These are phyloP conservation scores for Platichthys flesus DNA, from an alignment of 2,113 vertebrate species.

Conservation along the genomic window DNA sequence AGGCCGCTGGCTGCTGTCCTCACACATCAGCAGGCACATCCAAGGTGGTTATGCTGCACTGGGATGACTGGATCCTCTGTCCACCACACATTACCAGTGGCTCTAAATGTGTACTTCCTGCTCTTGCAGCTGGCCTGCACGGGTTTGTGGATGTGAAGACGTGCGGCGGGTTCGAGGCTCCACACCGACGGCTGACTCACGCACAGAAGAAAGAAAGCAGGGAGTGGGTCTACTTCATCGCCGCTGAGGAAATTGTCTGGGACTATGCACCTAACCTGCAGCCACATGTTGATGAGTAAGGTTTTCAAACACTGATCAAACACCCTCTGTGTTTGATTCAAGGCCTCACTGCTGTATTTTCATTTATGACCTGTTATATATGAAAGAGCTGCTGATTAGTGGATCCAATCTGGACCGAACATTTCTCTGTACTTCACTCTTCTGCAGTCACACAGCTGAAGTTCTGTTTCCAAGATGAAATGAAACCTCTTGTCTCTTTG, in stretches of 20 bases:
- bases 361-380: neutral
- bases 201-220: slow-evolving; percentile 81
- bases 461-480: neutral
- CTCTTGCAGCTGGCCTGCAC: slow-evolving; percentile 87
- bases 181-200: slow-evolving; percentile 73
- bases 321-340: neutral
- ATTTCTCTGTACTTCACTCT: neutral
- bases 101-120: neutral
- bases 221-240: slow-evolving; percentile 91
- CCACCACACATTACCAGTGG: neutral
- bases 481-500: neutral
- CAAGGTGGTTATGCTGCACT: slow-evolving; percentile 78
- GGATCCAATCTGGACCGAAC: neutral
- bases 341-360: neutral
- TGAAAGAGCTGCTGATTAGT: neutral
- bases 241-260: slow-evolving; percentile 93
- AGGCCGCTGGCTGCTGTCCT: slow-evolving; percentile 91
- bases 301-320: neutral
- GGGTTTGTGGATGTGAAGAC: slow-evolving; percentile 83
- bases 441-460: no score
- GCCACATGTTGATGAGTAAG: slow-evolving; percentile 85
- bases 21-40: slow-evolving; percentile 86
- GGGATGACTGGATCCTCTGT: neutral
- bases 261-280: slow-evolving; percentile 88
- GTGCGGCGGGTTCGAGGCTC: slow-evolving; percentile 80